Conservation (phyloP, 1,140 invertebrate genomes). For the Hermatobates lingyangjiaoensis region DNA sequence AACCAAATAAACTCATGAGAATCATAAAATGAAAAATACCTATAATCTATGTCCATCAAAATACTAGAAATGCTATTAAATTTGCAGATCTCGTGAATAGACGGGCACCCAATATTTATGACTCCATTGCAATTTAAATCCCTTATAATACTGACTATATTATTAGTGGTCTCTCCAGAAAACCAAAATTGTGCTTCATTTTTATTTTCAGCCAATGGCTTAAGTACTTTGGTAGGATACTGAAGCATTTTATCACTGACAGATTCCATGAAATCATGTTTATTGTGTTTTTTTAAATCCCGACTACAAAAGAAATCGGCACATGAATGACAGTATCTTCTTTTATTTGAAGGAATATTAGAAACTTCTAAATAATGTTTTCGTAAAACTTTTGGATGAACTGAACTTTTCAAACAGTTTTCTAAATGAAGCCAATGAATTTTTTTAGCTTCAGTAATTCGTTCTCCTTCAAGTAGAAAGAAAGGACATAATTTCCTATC, state of each 20-base stretch:
- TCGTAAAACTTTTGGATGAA: no score
- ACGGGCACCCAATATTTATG: conserved; percentile 1
- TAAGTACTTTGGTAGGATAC: conserved; percentile 36
- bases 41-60: conserved; percentile 54
- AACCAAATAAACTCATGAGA: conserved; percentile 51
- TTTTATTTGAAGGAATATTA: no score
- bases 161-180: neutral
- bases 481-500: no score
- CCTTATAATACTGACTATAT: neutral
- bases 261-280: no score
- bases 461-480: no score
- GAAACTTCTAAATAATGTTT: no score
- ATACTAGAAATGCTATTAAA: conserved; percentile 34
- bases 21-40: conserved; percentile 49
- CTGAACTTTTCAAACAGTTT: no score
- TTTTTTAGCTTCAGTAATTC: no score
- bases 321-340: no score
- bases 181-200: conserved; percentile 33
- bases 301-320: no score
- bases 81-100: neutral
- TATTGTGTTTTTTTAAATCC: no score
- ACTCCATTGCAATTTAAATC: neutral
- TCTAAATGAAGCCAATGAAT: no score
- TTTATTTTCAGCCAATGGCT: conserved; percentile 39
- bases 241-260: conserved; percentile 28